Conservation (phyloP, 2,888 invertebrate genomes). For the Cephus rjabovi region DNA sequence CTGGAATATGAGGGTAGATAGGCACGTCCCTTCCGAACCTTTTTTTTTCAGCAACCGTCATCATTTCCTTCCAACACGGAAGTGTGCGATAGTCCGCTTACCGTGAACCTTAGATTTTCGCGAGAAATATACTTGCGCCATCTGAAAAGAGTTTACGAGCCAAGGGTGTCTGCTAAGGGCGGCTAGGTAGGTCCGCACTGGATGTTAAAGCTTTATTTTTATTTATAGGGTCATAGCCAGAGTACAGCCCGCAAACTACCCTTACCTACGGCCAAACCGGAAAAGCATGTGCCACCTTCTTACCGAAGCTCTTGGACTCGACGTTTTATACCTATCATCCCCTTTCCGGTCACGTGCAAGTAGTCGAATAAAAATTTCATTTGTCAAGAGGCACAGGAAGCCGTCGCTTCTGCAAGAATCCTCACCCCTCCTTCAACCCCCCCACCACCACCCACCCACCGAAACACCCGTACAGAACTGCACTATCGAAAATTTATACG, state of each 20-base stretch:
- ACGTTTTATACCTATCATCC: slow-evolving; percentile 1
- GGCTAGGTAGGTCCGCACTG: background rate
- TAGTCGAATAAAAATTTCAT: slow-evolving; percentile 4
- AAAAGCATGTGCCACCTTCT: background rate
- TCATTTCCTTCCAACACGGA: background rate
- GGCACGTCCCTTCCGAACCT: background rate
- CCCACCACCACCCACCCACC: background rate
- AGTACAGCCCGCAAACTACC: background rate
- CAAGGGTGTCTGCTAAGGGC: background rate
- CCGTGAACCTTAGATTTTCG: background rate
- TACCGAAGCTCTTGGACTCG: background rate
- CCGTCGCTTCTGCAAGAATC: background rate
- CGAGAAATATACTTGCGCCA: background rate
- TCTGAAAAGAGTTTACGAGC: background rate
- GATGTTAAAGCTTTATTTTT: slow-evolving; percentile 3
- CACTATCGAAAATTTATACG: slow-evolving; percentile 12
- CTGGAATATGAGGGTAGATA: background rate
- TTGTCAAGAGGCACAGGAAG: background rate
- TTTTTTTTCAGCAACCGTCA: background rate
- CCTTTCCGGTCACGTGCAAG: background rate
- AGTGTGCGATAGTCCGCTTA: background rate
- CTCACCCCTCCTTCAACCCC: no score
- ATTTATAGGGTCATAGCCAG: background rate
- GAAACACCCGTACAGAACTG: background rate
- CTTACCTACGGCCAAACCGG: background rate